A percentile compares a stretch with the other conserved stretches of the same genome.
Conservation (phyloP, 2,888 invertebrate species). For the Eudemis profundana region DNA sequence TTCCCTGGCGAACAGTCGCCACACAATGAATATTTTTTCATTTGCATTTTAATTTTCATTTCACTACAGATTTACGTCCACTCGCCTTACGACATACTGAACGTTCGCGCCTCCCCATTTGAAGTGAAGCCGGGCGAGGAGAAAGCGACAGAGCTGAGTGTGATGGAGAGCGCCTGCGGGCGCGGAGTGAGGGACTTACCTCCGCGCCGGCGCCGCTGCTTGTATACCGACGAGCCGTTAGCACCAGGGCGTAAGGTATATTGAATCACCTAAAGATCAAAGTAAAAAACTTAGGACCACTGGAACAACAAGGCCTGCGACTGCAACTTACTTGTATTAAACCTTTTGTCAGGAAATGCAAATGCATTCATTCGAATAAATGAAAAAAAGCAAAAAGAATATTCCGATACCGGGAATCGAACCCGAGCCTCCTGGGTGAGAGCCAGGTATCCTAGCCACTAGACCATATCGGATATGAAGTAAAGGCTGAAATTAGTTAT, state of each 20-base stretch:
- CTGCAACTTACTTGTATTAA: too few relatives aligned
- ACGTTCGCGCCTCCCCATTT: constrained; percentile 66
- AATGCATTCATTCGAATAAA: too few relatives aligned
- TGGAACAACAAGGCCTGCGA: too few relatives aligned
- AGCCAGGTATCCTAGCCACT: constrained; percentile 87
- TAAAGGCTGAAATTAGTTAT: too few relatives aligned
- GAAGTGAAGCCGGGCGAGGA: constrained; percentile 66
- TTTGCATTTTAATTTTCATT: too few relatives aligned
- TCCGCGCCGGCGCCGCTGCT: constrained; percentile 79
- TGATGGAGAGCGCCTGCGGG: constrained; percentile 80
- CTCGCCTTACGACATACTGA: constrained; percentile 85
- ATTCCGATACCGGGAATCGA: constrained; percentile 87
- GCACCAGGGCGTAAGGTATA: constrained; percentile 36
- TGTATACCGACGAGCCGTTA: constrained; percentile 84
- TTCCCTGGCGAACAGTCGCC: too few relatives aligned
- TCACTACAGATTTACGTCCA: constrained; percentile 86
- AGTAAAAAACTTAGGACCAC: too few relatives aligned
- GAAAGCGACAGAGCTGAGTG: constrained; percentile 67
- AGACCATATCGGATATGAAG: constrained; percentile 86
- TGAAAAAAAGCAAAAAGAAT: too few relatives aligned
- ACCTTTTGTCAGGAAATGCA: too few relatives aligned
- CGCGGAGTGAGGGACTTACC: constrained; percentile 72
- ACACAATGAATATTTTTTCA: too few relatives aligned
- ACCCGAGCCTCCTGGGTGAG: constrained; percentile 83
- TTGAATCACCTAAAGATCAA: too few relatives aligned